These are phyloP conservation scores for Harpagoxenus sublaevis DNA, from an alignment of 2,888 invertebrate species.

Conservation along the genomic window DNA sequence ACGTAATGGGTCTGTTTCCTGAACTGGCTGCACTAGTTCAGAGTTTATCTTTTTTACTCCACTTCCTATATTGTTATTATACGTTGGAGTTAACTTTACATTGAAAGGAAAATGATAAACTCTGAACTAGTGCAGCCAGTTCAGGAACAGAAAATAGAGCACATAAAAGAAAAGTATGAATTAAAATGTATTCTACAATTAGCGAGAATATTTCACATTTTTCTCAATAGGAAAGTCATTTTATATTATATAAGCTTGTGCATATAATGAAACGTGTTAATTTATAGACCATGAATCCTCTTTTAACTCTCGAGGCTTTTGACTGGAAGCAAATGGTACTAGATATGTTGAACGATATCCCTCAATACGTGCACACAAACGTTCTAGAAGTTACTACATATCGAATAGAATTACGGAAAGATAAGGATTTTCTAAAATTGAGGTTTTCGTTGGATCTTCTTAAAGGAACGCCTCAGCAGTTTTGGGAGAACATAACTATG, in stretches of 20 bases:
- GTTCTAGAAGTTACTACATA: slow-evolving; percentile 62
- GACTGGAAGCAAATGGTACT: slow-evolving; percentile 73
- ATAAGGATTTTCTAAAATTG: slow-evolving; percentile 76
- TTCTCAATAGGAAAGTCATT: background rate
- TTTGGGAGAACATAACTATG: slow-evolving; percentile 78
- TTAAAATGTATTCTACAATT: background rate
- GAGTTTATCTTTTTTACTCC: too few species aligned
- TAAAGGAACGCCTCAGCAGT: slow-evolving; percentile 71
- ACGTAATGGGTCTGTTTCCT: too few species aligned
- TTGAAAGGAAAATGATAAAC: too few species aligned
- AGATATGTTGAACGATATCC: slow-evolving; percentile 76
- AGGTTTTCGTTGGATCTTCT: slow-evolving; percentile 78
- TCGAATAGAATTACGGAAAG: slow-evolving; percentile 74
- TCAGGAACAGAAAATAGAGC: background rate
- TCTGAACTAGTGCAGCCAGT: too few species aligned
- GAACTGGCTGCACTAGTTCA: too few species aligned
- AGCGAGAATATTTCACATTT: background rate
- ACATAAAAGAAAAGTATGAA: background rate
- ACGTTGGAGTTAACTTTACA: too few species aligned
- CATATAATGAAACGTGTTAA: background rate
- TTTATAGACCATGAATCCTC: slow-evolving; percentile 80
- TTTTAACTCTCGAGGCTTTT: slow-evolving; percentile 71
- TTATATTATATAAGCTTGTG: background rate
- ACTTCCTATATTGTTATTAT: too few species aligned
- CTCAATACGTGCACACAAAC: slow-evolving; percentile 61